Conservation (phyloP, 2,888 invertebrate species). For the Orthosia gracilis region DNA sequence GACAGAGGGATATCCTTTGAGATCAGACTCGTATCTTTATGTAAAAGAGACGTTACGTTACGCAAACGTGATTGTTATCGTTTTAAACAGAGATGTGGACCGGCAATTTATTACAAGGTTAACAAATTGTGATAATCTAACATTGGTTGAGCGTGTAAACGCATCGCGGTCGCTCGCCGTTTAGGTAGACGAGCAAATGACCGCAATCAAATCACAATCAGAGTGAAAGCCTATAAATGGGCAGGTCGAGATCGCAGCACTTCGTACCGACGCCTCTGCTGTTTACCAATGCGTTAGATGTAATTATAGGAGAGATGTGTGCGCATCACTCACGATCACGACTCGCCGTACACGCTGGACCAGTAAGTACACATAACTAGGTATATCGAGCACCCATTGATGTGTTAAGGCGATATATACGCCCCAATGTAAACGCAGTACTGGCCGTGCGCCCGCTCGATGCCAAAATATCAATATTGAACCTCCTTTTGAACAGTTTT, state of each 20-base stretch:
- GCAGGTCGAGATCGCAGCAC: constrained; percentile 72
- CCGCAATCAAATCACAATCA: constrained; percentile 88
- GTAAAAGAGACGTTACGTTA: constrained; percentile 40
- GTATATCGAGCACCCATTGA: constrained; percentile 27
- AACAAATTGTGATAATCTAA: constrained; percentile 79
- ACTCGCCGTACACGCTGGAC: constrained; percentile 71
- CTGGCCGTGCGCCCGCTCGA: too few species aligned
- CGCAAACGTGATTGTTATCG: constrained; percentile 46
- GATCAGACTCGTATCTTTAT: constrained; percentile 41
- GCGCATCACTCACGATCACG: constrained; percentile 80
- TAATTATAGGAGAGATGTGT: constrained; percentile 83
- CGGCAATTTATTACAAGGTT: constrained; percentile 76
- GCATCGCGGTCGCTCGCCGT: constrained; percentile 75
- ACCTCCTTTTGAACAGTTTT: too few species aligned
- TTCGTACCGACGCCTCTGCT: constrained; percentile 73
- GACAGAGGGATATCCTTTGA: constrained; percentile 54
- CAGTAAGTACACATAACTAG: constrained; percentile 46
- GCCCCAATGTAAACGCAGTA: too few species aligned
- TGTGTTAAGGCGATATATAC: too few species aligned
- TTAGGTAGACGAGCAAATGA: constrained; percentile 85
- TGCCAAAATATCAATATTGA: too few species aligned
- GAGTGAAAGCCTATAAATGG: constrained; percentile 85
- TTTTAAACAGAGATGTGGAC: constrained; percentile 68
- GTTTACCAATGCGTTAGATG: constrained; percentile 85
- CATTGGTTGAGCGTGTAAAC: constrained; percentile 78